phyloP scores from a whole-genome alignment of 2,888 invertebrate genomes.

The Agrochola circellaris region DNA sequence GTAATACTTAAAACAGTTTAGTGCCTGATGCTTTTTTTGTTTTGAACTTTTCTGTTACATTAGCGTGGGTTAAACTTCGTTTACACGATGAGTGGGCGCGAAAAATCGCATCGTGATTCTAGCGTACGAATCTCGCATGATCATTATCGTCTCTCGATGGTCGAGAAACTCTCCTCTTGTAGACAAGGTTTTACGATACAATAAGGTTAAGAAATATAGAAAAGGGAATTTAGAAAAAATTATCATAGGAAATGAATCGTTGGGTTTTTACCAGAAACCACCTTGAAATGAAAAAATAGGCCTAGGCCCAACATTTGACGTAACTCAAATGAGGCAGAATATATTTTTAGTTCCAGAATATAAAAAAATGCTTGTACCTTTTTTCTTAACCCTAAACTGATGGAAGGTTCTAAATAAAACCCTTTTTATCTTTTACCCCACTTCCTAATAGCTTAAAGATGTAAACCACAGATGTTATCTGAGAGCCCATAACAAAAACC shows the following conservation, averaged over 20 bases:
- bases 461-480: slow-evolving; percentile 50
- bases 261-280: not conserved
- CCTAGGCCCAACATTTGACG: not conserved
- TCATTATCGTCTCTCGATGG: not conserved
- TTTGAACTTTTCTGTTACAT: not conserved
- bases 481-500: slow-evolving; percentile 37
- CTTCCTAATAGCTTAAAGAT: slow-evolving; percentile 53
- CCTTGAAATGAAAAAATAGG: not conserved
- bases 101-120: not conserved
- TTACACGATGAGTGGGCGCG: not conserved
- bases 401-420: slow-evolving; percentile 48
- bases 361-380: not conserved
- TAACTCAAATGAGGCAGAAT: not conserved
- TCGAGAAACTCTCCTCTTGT: not conserved
- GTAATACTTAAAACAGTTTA: slow-evolving; percentile 22
- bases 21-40: slow-evolving; percentile 18
- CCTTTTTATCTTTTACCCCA: slow-evolving; percentile 40
- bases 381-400: slow-evolving; percentile 23
- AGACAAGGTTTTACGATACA: not conserved
- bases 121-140: no score
- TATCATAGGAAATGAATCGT: not conserved
- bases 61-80: not conserved
- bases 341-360: not conserved
- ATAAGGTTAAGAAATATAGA: not conserved
- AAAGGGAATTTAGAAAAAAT: not conserved